phyloP scores from a whole-genome alignment of 2,888 invertebrate genomes.

The Papilio protenor region DNA sequence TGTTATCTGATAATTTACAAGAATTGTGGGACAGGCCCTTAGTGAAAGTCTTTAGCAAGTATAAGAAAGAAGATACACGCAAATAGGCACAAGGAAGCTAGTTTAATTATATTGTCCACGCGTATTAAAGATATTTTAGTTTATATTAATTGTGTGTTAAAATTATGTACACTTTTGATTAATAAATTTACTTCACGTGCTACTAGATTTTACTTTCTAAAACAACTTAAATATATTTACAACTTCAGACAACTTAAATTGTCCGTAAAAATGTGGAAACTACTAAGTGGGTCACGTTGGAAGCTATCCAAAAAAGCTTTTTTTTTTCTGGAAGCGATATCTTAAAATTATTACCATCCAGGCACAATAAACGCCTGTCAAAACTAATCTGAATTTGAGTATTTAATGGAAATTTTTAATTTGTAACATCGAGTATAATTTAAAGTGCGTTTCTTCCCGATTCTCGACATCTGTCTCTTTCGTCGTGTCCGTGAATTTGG shows the following conservation, averaged over 20 bases:
- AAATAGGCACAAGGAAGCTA: neutral
- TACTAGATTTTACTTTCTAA: neutral
- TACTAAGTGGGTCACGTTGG: constrained; percentile 1
- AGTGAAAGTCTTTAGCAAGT: too few relatives aligned
- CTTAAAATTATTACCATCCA: neutral
- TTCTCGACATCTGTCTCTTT: constrained; percentile 49
- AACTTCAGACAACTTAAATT: neutral
- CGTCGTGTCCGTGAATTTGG: constrained; percentile 55
- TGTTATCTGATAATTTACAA: too few relatives aligned
- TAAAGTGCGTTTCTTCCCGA: constrained; percentile 27
- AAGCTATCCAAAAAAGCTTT: neutral
- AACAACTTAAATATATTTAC: neutral
- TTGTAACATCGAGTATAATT: constrained; percentile 19
- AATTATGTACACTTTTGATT: neutral
- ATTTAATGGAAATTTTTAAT: neutral
- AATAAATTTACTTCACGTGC: neutral
- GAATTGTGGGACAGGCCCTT: too few relatives aligned
- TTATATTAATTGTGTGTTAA: too few relatives aligned
- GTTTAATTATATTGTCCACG: neutral
- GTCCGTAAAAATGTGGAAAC: neutral
- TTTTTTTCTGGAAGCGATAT: neutral
- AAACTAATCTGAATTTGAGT: neutral
- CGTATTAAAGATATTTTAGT: neutral
- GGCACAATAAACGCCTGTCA: neutral
- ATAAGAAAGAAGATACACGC: too few relatives aligned